Base-by-base conservation (phyloP, 2,888 invertebrate species). In the Ichneumoninae sp. region DNA sequence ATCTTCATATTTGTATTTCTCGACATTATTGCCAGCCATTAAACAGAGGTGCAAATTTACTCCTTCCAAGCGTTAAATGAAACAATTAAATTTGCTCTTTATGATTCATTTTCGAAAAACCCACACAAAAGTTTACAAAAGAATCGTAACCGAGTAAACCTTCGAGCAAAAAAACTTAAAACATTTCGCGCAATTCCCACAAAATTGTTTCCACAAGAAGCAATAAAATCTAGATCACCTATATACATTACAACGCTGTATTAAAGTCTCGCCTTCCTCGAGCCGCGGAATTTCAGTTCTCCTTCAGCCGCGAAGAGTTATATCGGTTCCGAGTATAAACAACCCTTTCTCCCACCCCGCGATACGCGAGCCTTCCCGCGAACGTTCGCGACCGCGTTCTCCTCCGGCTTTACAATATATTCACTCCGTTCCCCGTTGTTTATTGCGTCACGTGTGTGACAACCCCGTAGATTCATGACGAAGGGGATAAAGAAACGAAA, bases 401-500 rank as follows among this genome's bases (percentile, higher is more conserved):
- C 62, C 16, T 26, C 16, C 22, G 30, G 30, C 33, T 10, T 5
- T 62, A 60, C 26, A 26, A 26, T 60, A 60, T 60, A 26, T 30
- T 60, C 60, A 30, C 26, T 60, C 60, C 33, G 60, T 60, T 60
- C 60, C 10, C 30, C 60, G 60, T 60, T 60, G 30, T 60, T 60
- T 60, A 60, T 60, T 60, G 60, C 60, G 60, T 60, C 60, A 60
- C 30, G 60, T 60, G 60, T 60, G 60, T 60, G 60, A 30, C 62
- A 62, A 60, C 70, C 69, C 60, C 44, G 60, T 50, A 50, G 19
- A 78, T 33, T 36, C 44, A 70, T 47, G 36, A 60, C 30, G 52
- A 54, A 54, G 36, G 65, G 62, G 65, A 50, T 36, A 71, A 80
- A 80, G 54, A 72, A 7, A 44, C 60, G 22, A 50, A 47, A 57